These are phyloP conservation scores for Coregonus sp. DNA, from an alignment of 2,797 vertebrate genomes.

Conservation along the genomic window DNA sequence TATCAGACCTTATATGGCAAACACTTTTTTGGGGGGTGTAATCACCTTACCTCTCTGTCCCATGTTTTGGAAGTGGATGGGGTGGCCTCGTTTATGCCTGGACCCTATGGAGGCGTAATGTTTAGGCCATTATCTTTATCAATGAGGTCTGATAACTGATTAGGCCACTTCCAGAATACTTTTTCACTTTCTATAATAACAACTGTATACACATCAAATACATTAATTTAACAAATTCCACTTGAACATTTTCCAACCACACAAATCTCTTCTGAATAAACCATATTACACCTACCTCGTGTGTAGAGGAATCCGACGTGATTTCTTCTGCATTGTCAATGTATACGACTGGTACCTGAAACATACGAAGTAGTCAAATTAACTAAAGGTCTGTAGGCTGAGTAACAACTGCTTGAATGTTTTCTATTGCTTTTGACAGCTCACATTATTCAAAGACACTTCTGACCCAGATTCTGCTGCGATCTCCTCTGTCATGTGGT, in stretches of 20 bases:
- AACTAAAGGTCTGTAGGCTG: neutral
- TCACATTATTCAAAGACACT: neutral
- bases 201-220: too few relatives aligned
- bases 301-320: neutral
- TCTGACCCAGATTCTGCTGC: neutral
- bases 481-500: neutral
- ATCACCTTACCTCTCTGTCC: slow-evolving; percentile 1
- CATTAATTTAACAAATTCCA: neutral
- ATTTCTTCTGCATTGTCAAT: slow-evolving; percentile 6
- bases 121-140: neutral
- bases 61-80: neutral
- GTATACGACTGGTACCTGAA: neutral
- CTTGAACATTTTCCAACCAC: neutral
- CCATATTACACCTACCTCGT: neutral
- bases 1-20: neutral
- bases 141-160: neutral
- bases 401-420: neutral
- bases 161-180: neutral
- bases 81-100: neutral
- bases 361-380: neutral
- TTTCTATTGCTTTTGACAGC: neutral
- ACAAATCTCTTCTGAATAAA: neutral
- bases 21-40: too few relatives aligned
- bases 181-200: too few relatives aligned
- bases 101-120: neutral